phyloP scores from a whole-genome alignment of 2,797 vertebrate genomes.

The Aulostomus chinensis region DNA sequence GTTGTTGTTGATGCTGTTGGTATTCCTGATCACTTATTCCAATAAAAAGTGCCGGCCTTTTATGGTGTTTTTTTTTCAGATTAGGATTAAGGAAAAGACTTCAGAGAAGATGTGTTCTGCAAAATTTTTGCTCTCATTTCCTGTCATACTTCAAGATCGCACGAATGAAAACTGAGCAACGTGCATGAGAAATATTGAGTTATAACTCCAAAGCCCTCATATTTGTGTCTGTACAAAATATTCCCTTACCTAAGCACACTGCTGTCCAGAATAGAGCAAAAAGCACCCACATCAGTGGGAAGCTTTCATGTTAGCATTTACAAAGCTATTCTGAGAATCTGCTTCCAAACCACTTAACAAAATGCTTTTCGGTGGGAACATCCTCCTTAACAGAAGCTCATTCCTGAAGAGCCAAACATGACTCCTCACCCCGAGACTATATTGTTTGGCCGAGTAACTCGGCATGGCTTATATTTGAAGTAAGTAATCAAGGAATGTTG shows the following conservation, averaged over 20 bases:
- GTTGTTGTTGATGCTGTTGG: slow-evolving; percentile 6
- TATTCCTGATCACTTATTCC: slow-evolving; percentile 7
- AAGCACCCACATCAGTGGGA: slow-evolving; percentile 50
- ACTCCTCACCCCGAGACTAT: slow-evolving; percentile 50
- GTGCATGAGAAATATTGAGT: slow-evolving; percentile 35
- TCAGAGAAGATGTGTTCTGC: neutral
- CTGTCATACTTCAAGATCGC: slow-evolving; percentile 31
- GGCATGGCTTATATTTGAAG: slow-evolving; percentile 41
- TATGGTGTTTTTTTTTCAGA: slow-evolving; percentile 7
- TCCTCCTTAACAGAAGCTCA: slow-evolving; percentile 56
- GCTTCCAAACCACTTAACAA: slow-evolving; percentile 49
- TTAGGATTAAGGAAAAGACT: neutral
- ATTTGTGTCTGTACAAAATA: slow-evolving; percentile 58
- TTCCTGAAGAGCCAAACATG: slow-evolving; percentile 65
- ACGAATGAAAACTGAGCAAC: slow-evolving; percentile 30
- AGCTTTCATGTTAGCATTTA: slow-evolving; percentile 54
- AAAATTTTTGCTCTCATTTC: slow-evolving; percentile 23
- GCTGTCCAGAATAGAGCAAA: slow-evolving; percentile 42
- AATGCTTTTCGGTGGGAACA: slow-evolving; percentile 53
- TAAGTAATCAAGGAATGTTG: slow-evolving; percentile 54
- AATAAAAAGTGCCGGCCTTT: neutral
- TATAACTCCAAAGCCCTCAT: slow-evolving; percentile 48
- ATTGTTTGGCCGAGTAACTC: slow-evolving; percentile 47
- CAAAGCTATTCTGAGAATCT: slow-evolving; percentile 53
- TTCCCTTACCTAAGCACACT: slow-evolving; percentile 46